Base-by-base conservation (phyloP, 2,888 invertebrate genomes). In the Drosophila mimica region DNA sequence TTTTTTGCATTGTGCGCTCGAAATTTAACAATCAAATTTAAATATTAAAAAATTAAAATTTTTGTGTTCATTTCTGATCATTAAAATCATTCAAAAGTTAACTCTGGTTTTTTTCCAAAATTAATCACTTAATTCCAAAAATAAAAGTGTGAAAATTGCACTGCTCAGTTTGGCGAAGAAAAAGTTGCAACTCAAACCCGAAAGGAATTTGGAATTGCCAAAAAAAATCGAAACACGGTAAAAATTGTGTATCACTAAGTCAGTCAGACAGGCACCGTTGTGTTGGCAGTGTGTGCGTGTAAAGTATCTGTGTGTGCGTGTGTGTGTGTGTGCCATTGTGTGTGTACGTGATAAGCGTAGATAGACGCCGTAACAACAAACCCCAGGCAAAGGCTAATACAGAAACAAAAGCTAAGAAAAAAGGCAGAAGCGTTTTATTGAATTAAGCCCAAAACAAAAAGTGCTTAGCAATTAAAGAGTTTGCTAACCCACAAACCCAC, bases 191-290 rank as follows among this genome's bases (percentile, higher is more conserved):
- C 46, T 58, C 46, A 48, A 58, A 70, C 34, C 49, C 11, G 51
- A 70, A 58, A 69, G 62, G 62, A 79, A 71, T 65, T 79, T 74
- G 63, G 70, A 64, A 62, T 51, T 71, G 65, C 72, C 69, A 78
- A 83, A 46, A 79, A 88, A 91, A 87, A 91, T 91, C 88, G 88
- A 89, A 82, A 76, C 79, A 91, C 91, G 88, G 83, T 83, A 80
- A 81, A 90, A 90, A 78, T 88, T 89, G 89, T 91, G 86, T 91
- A 91, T 88, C 89, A 90, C 77, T 74, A 71, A 81, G 79, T 79
- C 76, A 79, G 79, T 79, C 72, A 67, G 67, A 74, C 70, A 65
- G 65, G 56, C 69, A 73, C 52, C 66, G 66, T 70, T 61, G 62
- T 57, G 73, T 66, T 65, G 60, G 70, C 66, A 11, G 36, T 61